These are phyloP conservation scores for Tachina fera DNA, from an alignment of 2,888 invertebrate genomes.

Conservation along the genomic window DNA sequence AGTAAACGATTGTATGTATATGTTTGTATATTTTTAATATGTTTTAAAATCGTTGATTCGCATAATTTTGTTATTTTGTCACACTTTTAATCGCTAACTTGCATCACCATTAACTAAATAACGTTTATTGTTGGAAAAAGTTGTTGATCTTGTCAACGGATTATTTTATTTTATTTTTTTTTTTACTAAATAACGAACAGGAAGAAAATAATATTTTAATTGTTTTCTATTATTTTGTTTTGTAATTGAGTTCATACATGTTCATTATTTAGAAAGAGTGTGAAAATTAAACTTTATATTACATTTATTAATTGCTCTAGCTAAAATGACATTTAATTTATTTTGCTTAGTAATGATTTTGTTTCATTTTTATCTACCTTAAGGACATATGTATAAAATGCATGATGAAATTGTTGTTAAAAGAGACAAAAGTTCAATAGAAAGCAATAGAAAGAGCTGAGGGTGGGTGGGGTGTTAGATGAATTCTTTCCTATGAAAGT, in stretches of 20 bases:
- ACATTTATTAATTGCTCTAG: slow-evolving; percentile 38
- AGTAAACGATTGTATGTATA: neutral
- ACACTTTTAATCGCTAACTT: slow-evolving; percentile 9
- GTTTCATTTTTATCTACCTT: slow-evolving; percentile 38
- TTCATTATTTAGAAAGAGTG: slow-evolving; percentile 4
- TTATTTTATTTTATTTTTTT: slow-evolving; percentile 33
- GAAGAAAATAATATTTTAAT: slow-evolving; percentile 60
- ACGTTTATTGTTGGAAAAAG: slow-evolving; percentile 46
- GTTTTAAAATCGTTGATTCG: too few species aligned
- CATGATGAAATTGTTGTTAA: slow-evolving; percentile 40
- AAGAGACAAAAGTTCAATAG: slow-evolving; percentile 14
- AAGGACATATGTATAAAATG: slow-evolving; percentile 29
- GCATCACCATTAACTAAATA: neutral
- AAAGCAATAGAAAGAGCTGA: neutral
- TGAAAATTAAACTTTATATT: slow-evolving; percentile 22
- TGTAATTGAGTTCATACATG: slow-evolving; percentile 22
- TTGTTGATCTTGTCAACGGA: slow-evolving; percentile 68
- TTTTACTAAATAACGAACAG: slow-evolving; percentile 53
- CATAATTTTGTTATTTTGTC: neutral
- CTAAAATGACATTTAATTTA: slow-evolving; percentile 49
- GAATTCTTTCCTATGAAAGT: neutral
- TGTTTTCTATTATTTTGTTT: slow-evolving; percentile 25
- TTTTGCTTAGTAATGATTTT: slow-evolving; percentile 34
- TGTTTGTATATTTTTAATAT: too few species aligned
- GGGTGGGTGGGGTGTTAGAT: neutral